These are phyloP conservation scores for Mormyrops attenuatus DNA, from an alignment of 2,797 vertebrate species.

Conservation along the genomic window DNA sequence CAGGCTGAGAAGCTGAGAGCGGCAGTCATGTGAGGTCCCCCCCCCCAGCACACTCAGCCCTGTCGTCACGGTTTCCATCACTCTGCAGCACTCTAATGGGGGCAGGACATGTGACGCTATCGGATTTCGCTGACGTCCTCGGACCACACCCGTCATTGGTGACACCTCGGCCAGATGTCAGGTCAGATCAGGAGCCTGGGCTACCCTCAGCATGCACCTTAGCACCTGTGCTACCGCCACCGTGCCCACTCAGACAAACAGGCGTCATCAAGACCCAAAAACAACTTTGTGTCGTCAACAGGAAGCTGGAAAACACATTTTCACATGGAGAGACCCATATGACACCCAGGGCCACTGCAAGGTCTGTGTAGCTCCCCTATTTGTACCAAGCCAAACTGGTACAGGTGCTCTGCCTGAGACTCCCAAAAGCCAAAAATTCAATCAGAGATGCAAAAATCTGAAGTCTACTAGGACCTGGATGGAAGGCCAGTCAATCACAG, in stretches of 20 bases:
- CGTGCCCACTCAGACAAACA: neutral
- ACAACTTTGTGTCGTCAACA: neutral
- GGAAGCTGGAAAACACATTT: neutral
- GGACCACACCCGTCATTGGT: neutral
- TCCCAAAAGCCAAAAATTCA: neutral
- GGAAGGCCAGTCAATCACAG: neutral
- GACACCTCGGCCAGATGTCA: neutral
- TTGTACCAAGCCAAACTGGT: neutral
- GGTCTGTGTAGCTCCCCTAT: neutral
- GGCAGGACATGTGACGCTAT: neutral
- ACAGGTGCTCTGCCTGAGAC: neutral
- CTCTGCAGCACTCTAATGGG: neutral
- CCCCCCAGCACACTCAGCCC: neutral
- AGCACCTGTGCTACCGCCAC: neutral
- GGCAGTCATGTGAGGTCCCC: slow-evolving; percentile 37
- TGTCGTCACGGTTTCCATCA: neutral
- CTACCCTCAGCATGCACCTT: neutral
- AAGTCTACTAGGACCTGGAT: neutral
- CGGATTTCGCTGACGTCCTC: neutral
- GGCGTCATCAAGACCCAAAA: neutral
- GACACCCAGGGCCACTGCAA: neutral
- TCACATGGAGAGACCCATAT: neutral
- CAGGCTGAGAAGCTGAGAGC: slow-evolving; percentile 24
- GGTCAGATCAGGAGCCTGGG: neutral
- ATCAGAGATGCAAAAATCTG: neutral